Evolutionary conservation across 2,113 vertebrate genomes (phyloP).

Genomic region (Barbus barbus): DNA sequence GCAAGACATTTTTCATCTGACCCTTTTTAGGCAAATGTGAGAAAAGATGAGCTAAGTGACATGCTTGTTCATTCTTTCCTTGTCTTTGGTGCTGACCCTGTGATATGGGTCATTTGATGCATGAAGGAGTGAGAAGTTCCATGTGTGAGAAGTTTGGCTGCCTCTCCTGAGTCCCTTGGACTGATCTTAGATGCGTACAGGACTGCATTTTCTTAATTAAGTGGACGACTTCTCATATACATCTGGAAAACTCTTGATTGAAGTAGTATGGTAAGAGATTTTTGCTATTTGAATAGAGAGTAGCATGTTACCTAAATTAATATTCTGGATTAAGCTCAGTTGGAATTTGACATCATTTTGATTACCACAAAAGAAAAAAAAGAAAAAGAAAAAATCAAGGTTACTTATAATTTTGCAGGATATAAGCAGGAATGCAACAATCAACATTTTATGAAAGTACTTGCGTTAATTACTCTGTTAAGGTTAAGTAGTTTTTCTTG

Average conservation of each 20-base stretch:
- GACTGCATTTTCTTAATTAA: neutral
- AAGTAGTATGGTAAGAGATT: slow-evolving; percentile 65
- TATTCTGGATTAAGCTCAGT: neutral
- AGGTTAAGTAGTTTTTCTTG: neutral
- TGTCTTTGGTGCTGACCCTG: slow-evolving; percentile 40
- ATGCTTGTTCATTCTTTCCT: slow-evolving; percentile 46
- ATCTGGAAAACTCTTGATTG: neutral
- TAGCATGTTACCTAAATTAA: neutral
- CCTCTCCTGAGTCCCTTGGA: slow-evolving; percentile 29
- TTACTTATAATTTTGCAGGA: neutral
- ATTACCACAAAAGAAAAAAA: neutral
- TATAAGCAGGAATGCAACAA: neutral
- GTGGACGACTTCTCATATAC: slow-evolving; percentile 16
- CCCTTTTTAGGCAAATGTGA: slow-evolving; percentile 33
- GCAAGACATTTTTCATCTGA: slow-evolving; percentile 50
- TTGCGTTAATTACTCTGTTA: neutral
- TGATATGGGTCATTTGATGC: slow-evolving; percentile 49
- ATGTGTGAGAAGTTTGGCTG: slow-evolving; percentile 35
- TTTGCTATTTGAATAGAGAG: neutral
- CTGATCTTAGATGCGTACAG: slow-evolving; percentile 29
- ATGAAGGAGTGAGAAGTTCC: slow-evolving; percentile 50
- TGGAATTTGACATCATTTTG: neutral
- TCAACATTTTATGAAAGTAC: neutral
- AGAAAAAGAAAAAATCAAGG: too few relatives aligned
- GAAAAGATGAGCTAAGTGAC: slow-evolving; percentile 32